Conservation (phyloP, 2,113 vertebrate species). For the Laterallus jamaicensis region DNA sequence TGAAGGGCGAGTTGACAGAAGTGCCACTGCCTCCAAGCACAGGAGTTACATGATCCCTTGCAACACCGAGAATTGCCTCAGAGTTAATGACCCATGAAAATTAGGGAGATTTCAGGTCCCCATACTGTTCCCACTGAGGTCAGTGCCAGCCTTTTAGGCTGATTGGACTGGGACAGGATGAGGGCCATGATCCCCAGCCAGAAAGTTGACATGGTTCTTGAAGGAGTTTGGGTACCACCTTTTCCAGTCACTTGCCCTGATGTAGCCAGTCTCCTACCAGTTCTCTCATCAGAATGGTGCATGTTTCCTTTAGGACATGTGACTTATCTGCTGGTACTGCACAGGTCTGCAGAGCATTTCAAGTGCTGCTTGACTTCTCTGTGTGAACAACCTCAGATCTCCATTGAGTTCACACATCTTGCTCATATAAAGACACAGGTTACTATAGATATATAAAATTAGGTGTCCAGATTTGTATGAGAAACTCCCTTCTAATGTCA, state of each 20-base stretch:
- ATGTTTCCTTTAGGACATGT: neutral
- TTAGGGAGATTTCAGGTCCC: neutral
- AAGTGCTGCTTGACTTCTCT: neutral
- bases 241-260: neutral
- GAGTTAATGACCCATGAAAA: neutral
- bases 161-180: neutral
- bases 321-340: neutral
- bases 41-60: neutral
- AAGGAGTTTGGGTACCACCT: neutral
- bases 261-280: neutral
- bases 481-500: neutral
- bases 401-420: neutral
- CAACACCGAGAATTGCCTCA: neutral
- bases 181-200: neutral
- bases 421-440: neutral
- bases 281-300: neutral
- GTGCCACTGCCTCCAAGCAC: neutral
- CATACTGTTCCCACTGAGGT: neutral
- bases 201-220: neutral
- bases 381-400: neutral
- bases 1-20: constrained; percentile 38
- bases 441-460: neutral
- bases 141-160: neutral
- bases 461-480: neutral
- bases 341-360: neutral